A percentile compares a stretch with the other conserved stretches of the same genome.
These are phyloP conservation scores for Podargus strigoides DNA, from an alignment of 2,797 vertebrate species.

Conservation along the genomic window DNA sequence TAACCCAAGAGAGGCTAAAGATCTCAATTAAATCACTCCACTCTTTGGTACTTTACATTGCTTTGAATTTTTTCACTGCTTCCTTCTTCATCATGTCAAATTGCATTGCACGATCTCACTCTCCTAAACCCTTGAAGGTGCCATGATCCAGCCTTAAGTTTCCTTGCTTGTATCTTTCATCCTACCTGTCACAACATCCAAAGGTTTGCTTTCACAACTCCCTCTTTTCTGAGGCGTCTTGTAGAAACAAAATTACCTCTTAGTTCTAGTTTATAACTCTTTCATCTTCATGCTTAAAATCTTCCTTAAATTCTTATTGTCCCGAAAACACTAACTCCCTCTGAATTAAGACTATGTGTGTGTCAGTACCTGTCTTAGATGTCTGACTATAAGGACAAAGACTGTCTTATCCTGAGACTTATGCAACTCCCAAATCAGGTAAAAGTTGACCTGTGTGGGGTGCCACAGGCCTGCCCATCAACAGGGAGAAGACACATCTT, in stretches of 20 bases:
- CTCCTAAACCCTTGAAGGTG: neutral
- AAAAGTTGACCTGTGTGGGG: neutral
- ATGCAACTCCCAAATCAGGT: neutral
- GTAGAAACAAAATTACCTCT: neutral
- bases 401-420: neutral
- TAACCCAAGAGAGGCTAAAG: neutral
- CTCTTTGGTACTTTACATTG: accelerated
- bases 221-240: neutral
- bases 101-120: neutral
- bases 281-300: neutral
- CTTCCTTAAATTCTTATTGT: neutral
- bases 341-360: neutral
- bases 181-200: neutral
- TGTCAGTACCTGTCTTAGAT: neutral
- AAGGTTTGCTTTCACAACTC: neutral
- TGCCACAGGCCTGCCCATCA: neutral
- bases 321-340: neutral
- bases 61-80: neutral
- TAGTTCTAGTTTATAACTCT: neutral
- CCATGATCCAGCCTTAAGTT: neutral
- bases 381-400: neutral
- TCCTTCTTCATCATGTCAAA: neutral
- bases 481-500: neutral
- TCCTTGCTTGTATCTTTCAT: neutral
- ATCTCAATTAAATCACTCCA: neutral